Conservation (phyloP, 2,797 vertebrate genomes). For the Syngnathus rostellatus region DNA sequence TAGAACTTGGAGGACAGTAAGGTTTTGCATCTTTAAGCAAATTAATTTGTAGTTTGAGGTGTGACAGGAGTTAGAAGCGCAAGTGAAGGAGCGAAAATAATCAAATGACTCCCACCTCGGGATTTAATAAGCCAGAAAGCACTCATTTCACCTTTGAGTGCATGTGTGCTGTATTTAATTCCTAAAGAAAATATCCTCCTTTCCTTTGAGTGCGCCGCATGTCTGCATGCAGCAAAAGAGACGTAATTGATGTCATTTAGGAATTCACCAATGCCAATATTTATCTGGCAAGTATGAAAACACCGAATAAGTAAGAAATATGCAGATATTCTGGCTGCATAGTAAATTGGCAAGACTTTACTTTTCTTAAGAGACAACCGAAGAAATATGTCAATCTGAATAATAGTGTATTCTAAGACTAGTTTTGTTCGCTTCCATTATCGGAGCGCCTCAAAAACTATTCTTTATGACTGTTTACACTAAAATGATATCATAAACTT, state of each 20-base stretch:
- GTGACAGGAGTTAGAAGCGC: conserved; percentile 50
- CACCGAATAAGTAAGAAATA: neutral
- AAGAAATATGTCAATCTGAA: too few species aligned
- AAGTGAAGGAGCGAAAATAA: conserved; percentile 50
- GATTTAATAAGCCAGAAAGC: conserved; percentile 62
- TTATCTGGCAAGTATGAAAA: conserved; percentile 14
- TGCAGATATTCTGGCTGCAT: neutral
- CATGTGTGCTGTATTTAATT: conserved; percentile 49
- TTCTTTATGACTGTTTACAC: too few species aligned
- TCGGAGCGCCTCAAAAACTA: too few species aligned
- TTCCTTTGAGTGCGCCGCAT: conserved; percentile 41
- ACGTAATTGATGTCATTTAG: conserved; percentile 19
- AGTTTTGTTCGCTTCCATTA: too few species aligned
- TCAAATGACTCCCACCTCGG: conserved; percentile 50
- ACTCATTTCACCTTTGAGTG: conserved; percentile 64
- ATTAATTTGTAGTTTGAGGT: conserved; percentile 62
- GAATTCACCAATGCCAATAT: conserved; percentile 27
- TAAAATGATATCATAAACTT: too few species aligned
- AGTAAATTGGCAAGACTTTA: neutral
- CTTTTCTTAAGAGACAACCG: too few species aligned
- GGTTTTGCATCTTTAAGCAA: conserved; percentile 46
- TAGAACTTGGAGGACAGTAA: conserved; percentile 18
- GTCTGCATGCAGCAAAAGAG: conserved; percentile 13
- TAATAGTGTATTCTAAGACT: too few species aligned
- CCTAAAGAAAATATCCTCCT: conserved; percentile 51